Base-by-base conservation (phyloP, 2,888 invertebrate genomes). In the Timema cristinae region DNA sequence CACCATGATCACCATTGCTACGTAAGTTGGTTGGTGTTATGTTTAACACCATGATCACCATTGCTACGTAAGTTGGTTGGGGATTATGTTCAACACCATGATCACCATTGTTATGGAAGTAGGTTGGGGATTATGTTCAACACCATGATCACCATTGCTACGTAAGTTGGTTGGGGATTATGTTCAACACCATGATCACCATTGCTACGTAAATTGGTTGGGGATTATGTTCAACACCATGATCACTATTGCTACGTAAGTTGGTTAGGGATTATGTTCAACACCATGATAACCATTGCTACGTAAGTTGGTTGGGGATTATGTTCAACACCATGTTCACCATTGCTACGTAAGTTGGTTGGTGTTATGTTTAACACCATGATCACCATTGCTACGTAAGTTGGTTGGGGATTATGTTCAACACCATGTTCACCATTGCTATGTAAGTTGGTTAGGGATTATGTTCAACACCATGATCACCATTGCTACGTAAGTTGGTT, bases 301-400 rank as follows among this genome's bases (percentile, higher is more conserved):
- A 89, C 86, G 89, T 89, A 80, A 78, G 79, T 77, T 32, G 32
- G 6, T 91, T 91, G 82, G 90, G 93, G 16, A 88, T 89, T 50
- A 84, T 93, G 63, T 96, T 90, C 80, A 92, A 95, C 76, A 91
- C 92, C 77, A 88, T 90, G 75, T 91, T 93, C 73, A 94, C 94
- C 0, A 84, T 93, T 71, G 90, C 92, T 11, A 89, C 86, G 89
- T 89, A 80, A 78, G 79, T 77, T 89, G 6, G 91, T 91, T 82
- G 90, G 93, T 16, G 88, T 89, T 50, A 84, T 93, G 63, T 96
- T 90, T 80, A 92, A 95, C 76, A 91, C 92, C 77, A 88, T 90
- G 75, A 91, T 93, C 73, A 94, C 94, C 0, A 84, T 93, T 71
- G 90, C 92, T 11, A 89, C 86, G 89, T 89, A 80, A 78, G 79